Conservation (phyloP, 2,888 invertebrate genomes). For the Chrysolina haemoptera region DNA sequence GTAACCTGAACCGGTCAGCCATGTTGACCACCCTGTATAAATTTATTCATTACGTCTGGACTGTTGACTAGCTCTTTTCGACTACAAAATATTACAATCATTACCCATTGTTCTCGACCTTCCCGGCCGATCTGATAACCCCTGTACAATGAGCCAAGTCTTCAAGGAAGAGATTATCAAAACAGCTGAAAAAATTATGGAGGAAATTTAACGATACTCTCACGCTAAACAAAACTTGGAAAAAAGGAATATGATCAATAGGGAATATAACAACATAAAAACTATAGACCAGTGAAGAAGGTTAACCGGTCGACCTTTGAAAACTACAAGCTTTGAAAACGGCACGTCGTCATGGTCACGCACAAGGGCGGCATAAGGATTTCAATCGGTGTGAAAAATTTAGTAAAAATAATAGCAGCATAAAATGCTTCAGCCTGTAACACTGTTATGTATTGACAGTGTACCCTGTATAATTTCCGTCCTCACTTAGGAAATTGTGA, state of each 20-base stretch:
- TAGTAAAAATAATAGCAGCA: too few relatives aligned
- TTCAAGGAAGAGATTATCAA: background rate
- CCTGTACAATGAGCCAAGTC: background rate
- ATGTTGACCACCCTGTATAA: background rate
- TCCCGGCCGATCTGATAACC: background rate
- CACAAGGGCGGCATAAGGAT: background rate
- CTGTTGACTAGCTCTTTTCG: conserved; percentile 2
- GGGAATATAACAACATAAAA: background rate
- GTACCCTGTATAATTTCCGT: too few relatives aligned
- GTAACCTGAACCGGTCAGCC: background rate
- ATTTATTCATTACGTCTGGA: background rate
- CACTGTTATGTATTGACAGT: too few relatives aligned
- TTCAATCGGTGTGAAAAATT: too few relatives aligned
- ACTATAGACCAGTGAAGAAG: background rate
- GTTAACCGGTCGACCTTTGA: conserved; percentile 1
- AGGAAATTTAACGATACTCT: background rate
- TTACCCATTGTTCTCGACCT: conserved; percentile 8
- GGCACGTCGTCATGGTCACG: background rate
- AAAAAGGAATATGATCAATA: conserved; percentile 1
- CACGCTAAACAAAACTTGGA: background rate
- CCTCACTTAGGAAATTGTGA: too few relatives aligned
- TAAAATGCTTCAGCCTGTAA: too few relatives aligned
- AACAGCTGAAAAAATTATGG: background rate
- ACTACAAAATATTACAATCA: conserved; percentile 5
- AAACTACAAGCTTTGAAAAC: background rate